Conservation (phyloP, 1,140 invertebrate species). For the Caenorhabditis briggsae region DNA sequence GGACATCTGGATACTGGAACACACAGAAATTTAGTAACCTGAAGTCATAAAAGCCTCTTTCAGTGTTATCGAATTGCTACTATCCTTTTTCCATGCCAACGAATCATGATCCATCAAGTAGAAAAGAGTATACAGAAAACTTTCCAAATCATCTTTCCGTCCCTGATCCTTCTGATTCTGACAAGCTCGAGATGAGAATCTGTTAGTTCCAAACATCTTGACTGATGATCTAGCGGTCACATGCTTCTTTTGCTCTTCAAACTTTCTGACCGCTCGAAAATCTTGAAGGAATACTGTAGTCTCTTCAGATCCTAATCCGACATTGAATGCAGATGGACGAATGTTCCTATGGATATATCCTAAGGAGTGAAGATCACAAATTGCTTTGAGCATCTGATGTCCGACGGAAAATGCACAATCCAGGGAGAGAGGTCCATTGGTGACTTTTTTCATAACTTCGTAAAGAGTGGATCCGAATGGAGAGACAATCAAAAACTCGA, state of each 20-base stretch:
- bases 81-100: conserved; percentile 35
- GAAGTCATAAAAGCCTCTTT: conserved; percentile 10
- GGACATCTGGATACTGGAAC: too few species aligned
- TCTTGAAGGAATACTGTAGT: background rate
- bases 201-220: background rate
- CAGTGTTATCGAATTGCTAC: background rate
- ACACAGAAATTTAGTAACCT: background rate
- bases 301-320: background rate
- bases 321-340: conserved; percentile 2
- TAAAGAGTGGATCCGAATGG: background rate
- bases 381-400: conserved; percentile 12
- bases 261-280: conserved; percentile 7
- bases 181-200: background rate
- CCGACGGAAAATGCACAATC: conserved; percentile 15
- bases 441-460: conserved; percentile 9
- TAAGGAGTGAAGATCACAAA: conserved; percentile 2
- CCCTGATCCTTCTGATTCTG: background rate
- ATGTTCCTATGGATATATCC: conserved; percentile 34
- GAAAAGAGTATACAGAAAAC: conserved; percentile 19
- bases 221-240: background rate
- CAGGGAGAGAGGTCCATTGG: background rate
- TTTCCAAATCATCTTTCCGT: conserved; percentile 38
- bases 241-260: conserved; percentile 31
- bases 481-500: conserved; percentile 35
- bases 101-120: background rate